A percentile compares a stretch with the other conserved stretches of the same genome.
phyloP scores from a whole-genome alignment of 2,797 vertebrate genomes.

The Serranus cabrilla region DNA sequence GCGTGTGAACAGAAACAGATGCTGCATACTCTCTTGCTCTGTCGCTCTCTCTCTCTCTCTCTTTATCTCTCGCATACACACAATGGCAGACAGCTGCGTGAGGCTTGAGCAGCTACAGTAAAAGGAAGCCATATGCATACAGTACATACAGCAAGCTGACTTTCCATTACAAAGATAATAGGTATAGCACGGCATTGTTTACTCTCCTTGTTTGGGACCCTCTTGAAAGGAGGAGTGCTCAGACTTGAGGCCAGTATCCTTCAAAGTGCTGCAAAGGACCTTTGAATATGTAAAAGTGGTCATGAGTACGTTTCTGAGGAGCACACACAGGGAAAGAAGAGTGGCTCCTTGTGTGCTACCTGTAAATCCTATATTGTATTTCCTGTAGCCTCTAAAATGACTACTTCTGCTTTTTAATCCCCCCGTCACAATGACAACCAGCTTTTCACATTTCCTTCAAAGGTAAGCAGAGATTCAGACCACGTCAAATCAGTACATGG shows the following conservation, averaged over 20 bases:
- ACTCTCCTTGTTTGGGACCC: conserved; percentile 13
- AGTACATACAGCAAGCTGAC: too few species aligned
- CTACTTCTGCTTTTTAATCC: not conserved
- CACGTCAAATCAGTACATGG: not conserved
- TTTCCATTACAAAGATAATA: too few species aligned
- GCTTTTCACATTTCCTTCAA: not conserved
- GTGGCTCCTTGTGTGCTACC: not conserved
- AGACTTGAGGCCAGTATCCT: not conserved
- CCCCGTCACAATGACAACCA: not conserved
- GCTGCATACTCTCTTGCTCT: conserved; percentile 68
- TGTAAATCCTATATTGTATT: not conserved
- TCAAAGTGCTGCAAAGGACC: not conserved
- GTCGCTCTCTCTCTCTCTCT: conserved; percentile 42
- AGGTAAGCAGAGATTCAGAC: not conserved
- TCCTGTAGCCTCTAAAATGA: not conserved
- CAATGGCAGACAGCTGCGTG: conserved; percentile 77
- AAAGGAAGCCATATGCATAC: conserved; percentile 40
- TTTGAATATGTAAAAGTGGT: not conserved
- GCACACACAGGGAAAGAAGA: not conserved
- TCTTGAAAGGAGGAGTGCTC: not conserved
- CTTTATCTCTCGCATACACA: conserved; percentile 56
- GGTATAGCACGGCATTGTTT: not conserved
- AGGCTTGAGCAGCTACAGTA: conserved; percentile 42
- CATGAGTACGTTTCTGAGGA: not conserved
- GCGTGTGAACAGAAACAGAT: conserved; percentile 86